phyloP scores from a whole-genome alignment of 1,140 invertebrate species.

The Drosophila prosaltans region DNA sequence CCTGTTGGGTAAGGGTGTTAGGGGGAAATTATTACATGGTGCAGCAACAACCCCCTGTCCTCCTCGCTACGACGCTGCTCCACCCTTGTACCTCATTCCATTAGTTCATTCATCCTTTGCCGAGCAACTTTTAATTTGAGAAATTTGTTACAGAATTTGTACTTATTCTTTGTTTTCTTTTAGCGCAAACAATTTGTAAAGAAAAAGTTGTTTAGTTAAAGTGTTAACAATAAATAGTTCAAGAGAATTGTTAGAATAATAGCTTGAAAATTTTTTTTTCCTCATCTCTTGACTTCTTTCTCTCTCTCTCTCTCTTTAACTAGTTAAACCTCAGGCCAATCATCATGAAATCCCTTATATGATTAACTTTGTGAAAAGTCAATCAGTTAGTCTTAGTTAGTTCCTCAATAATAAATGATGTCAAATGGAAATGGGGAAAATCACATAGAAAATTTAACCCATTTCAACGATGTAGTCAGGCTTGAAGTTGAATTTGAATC shows the following conservation, averaged over 20 bases:
- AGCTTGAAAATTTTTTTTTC: not conserved
- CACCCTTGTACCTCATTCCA: not conserved
- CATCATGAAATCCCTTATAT: slow-evolving; percentile 9
- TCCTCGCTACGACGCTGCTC: too few relatives aligned
- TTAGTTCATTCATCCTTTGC: not conserved
- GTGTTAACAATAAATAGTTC: not conserved
- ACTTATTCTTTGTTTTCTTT: not conserved
- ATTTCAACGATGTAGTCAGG: slow-evolving; percentile 36
- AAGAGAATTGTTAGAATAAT: not conserved
- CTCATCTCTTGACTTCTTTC: too few relatives aligned
- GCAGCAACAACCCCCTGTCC: too few relatives aligned
- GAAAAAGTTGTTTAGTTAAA: not conserved
- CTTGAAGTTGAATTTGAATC: slow-evolving; percentile 37
- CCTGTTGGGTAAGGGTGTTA: too few relatives aligned
- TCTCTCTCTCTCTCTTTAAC: not conserved
- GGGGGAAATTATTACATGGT: too few relatives aligned
- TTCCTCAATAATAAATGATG: slow-evolving; percentile 51
- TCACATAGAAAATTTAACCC: slow-evolving; percentile 11
- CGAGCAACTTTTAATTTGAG: not conserved
- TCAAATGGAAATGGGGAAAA: slow-evolving; percentile 4
- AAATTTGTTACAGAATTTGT: not conserved
- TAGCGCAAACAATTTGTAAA: not conserved
- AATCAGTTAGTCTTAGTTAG: slow-evolving; percentile 18
- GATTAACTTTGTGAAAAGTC: slow-evolving; percentile 13
- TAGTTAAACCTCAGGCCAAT: not conserved